These are phyloP conservation scores for Chironomus riparius DNA, from an alignment of 2,888 invertebrate genomes.

Conservation along the genomic window DNA sequence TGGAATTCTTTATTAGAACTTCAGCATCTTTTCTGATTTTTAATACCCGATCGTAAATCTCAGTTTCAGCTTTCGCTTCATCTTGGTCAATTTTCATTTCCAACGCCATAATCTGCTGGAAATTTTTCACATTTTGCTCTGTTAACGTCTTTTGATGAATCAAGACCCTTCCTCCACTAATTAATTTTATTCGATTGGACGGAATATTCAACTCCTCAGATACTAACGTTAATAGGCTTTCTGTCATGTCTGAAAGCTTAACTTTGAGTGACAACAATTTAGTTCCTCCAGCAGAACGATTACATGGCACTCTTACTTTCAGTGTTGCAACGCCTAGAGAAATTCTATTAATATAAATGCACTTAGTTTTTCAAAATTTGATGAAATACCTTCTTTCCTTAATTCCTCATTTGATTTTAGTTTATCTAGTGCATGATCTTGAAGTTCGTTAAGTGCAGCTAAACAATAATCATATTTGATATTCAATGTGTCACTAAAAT, in stretches of 20 bases:
- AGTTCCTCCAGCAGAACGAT: conserved; percentile 41
- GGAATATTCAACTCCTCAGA: conserved; percentile 43
- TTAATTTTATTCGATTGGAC: conserved; percentile 46
- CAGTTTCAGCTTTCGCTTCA: conserved; percentile 45
- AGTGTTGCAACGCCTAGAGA: conserved; percentile 57
- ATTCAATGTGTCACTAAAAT: conserved; percentile 49
- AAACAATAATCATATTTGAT: conserved; percentile 46
- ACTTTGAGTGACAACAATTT: conserved; percentile 48
- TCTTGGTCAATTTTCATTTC: conserved; percentile 39
- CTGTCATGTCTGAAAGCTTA: conserved; percentile 46
- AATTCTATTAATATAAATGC: not conserved
- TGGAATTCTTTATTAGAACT: conserved; percentile 45
- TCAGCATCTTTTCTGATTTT: conserved; percentile 49
- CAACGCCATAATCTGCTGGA: conserved; percentile 57
- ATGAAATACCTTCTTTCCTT: conserved; percentile 46
- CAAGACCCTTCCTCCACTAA: conserved; percentile 57
- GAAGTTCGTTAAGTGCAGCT: conserved; percentile 52
- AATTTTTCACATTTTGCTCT: conserved; percentile 58
- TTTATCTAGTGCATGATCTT: conserved; percentile 61
- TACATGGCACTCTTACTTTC: conserved; percentile 54
- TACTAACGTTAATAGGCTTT: conserved; percentile 48
- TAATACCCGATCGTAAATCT: conserved; percentile 48
- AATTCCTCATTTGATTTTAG: conserved; percentile 59
- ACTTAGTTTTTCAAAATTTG: not conserved
- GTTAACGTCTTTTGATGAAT: conserved; percentile 45